Base-by-base conservation (phyloP, 2,797 vertebrate genomes). In the Danio kyathit region DNA sequence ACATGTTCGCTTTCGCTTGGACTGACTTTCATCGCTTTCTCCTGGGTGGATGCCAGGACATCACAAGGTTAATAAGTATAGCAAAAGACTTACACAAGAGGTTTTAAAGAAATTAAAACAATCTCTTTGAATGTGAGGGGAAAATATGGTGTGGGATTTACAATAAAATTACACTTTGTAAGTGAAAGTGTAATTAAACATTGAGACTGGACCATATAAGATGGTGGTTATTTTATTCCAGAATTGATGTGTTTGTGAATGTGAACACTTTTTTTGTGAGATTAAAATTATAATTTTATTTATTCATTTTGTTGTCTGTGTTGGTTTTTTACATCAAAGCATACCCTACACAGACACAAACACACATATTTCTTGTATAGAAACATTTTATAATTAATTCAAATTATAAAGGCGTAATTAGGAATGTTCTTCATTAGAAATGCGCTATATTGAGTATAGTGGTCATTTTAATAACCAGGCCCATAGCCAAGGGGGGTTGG, bases 21-120 rank as follows among this genome's bases (percentile, higher is more conserved):
- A 93, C 94, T 0, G 94, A 95, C 81, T 94, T 94, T 70, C 91
- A 94, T 54, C 93, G 94, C 8, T 95, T 95, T 29, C 90, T 95
- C n/a, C 87, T 14, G 94, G 94, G 13, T 95, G 94, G 94, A 94
- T 90, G 90, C 94, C 94, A 0, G 92, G 91, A 82, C 93, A 94
- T 88, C 86, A 90, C 90, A 95, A 94, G 82, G 88, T 94, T 83
- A 93, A 94, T 88, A 85, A 83, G 6, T 94, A 94, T 88, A 94
- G 92, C 79, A 91, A 88, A 89, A 89, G 76, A 74, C 17, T 95
- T 84, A 87, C 90, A 7, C 90, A 88, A 44, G 90, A 93, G 66
- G 93, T 94, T 38, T 87, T 94, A 54, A 41, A 0, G 38, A 92
- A 90, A 82, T 82, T 93, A 9, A 89, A 89, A 43, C 80, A 44